A percentile compares a stretch with the other conserved stretches of the same genome.
Conservation (phyloP, 2,113 vertebrate genomes). For the Dicaeum eximium region DNA sequence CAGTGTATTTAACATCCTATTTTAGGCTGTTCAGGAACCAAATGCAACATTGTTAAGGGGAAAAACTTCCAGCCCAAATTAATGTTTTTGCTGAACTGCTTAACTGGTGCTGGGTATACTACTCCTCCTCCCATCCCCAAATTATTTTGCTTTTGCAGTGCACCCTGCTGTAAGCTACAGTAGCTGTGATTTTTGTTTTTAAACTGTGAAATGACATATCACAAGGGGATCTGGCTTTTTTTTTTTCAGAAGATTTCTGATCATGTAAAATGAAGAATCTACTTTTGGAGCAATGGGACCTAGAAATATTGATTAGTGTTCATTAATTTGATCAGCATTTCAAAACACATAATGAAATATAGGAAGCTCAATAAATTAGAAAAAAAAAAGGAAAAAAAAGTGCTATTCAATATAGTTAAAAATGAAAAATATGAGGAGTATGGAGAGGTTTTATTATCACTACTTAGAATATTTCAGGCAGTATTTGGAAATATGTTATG, state of each 20-base stretch:
- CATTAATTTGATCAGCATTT: constrained; percentile 22
- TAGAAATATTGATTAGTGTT: constrained; percentile 6
- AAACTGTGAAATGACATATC: constrained; percentile 73
- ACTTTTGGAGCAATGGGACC: constrained; percentile 13
- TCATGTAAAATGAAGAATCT: constrained; percentile 17
- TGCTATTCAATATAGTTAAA: background rate
- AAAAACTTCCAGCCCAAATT: constrained; percentile 23
- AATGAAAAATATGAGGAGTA: background rate
- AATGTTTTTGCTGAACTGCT: constrained; percentile 4
- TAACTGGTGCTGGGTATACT: constrained; percentile 31
- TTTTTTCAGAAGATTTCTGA: constrained; percentile 32
- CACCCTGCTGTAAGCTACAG: constrained; percentile 52
- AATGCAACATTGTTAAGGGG: background rate
- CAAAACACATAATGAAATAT: background rate
- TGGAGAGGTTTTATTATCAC: background rate
- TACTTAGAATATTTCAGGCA: background rate
- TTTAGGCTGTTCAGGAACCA: constrained; percentile 1
- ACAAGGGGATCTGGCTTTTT: constrained; percentile 46
- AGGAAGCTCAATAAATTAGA: background rate
- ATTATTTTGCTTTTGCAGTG: constrained; percentile 39
- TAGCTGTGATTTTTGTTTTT: constrained; percentile 67
- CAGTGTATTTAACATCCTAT: background rate
- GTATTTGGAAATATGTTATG: background rate
- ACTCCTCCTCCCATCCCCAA: constrained; percentile 3
- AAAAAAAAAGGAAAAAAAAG: background rate